Evolutionary conservation across 2,888 invertebrate species (phyloP).

Genomic region (Tiliacea aurago): DNA sequence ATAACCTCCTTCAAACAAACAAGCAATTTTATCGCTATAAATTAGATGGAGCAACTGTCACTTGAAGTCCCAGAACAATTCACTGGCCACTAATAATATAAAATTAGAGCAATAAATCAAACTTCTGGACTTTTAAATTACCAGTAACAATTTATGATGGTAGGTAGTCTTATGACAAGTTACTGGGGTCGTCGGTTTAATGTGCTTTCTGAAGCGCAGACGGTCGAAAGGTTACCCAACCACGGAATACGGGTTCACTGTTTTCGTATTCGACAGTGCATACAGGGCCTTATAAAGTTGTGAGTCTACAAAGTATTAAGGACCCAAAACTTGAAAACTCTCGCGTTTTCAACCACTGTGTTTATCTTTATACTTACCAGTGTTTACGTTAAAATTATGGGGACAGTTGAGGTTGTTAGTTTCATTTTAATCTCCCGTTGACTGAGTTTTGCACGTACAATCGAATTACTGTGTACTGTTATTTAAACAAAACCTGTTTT

Average conservation of each 20-base stretch:
- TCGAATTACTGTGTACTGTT: not conserved
- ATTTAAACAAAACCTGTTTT: slow-evolving; percentile 2
- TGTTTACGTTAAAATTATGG: slow-evolving; percentile 21
- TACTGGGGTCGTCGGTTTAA: not conserved
- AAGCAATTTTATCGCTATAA: not conserved
- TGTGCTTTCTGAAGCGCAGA: not conserved
- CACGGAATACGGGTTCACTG: not conserved
- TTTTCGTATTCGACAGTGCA: slow-evolving; percentile 4
- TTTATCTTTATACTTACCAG: slow-evolving; percentile 28
- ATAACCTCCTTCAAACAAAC: not conserved
- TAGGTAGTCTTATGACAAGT: slow-evolving; percentile 11
- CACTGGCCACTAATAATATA: not conserved
- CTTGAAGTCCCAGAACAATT: not conserved
- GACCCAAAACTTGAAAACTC: slow-evolving; percentile 36
- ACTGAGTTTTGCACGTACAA: slow-evolving; percentile 39
- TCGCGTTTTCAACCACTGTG: slow-evolving; percentile 40
- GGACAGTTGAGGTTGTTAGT: slow-evolving; percentile 20
- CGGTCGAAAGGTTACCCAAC: slow-evolving; percentile 20
- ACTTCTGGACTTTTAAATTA: not conserved
- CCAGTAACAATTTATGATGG: slow-evolving; percentile 21
- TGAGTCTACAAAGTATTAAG: slow-evolving; percentile 47
- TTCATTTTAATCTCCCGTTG: slow-evolving; percentile 33
- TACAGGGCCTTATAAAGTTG: slow-evolving; percentile 15
- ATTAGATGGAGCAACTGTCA: not conserved
- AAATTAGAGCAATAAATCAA: slow-evolving; percentile 23